Evolutionary conservation across 2,888 invertebrate genomes (phyloP).

Genomic region (Sympetrum striolatum): DNA sequence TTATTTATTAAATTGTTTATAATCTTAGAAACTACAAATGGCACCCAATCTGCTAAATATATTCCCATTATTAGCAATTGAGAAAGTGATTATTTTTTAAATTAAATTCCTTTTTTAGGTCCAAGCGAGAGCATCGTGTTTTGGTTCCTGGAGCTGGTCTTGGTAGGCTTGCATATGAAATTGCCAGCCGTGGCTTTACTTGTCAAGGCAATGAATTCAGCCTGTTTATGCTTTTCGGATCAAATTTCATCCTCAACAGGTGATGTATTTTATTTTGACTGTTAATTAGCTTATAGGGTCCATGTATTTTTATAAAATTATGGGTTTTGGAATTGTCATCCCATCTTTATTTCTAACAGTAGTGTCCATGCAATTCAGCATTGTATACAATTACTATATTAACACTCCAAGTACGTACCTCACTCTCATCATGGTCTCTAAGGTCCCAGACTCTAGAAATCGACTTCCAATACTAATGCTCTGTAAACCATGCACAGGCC

Average conservation of each 20-base stretch:
- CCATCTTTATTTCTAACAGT: too few relatives aligned
- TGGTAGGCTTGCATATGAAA: slow-evolving; percentile 92
- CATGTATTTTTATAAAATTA: too few relatives aligned
- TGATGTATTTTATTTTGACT: slow-evolving; percentile 55
- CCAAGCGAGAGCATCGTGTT: slow-evolving; percentile 68
- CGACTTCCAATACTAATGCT: too few relatives aligned
- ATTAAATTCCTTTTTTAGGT: slow-evolving; percentile 54
- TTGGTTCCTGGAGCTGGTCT: slow-evolving; percentile 97
- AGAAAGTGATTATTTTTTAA: slow-evolving; percentile 15
- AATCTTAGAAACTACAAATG: background rate
- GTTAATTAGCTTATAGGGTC: too few relatives aligned
- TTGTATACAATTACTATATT: too few relatives aligned
- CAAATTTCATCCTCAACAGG: slow-evolving; percentile 93
- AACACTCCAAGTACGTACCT: too few relatives aligned
- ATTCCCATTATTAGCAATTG: background rate
- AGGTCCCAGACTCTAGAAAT: too few relatives aligned
- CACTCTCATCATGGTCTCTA: too few relatives aligned
- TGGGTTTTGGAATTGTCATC: too few relatives aligned
- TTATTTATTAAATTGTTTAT: background rate
- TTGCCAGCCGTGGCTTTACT: slow-evolving; percentile 85
- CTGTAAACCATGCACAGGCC: too few relatives aligned
- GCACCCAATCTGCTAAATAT: background rate
- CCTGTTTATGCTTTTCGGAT: slow-evolving; percentile 95
- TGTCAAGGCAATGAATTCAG: slow-evolving; percentile 99
- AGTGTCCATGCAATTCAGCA: too few relatives aligned